phyloP scores from a whole-genome alignment of 2,888 invertebrate species.

The Bombyx huttoni region DNA sequence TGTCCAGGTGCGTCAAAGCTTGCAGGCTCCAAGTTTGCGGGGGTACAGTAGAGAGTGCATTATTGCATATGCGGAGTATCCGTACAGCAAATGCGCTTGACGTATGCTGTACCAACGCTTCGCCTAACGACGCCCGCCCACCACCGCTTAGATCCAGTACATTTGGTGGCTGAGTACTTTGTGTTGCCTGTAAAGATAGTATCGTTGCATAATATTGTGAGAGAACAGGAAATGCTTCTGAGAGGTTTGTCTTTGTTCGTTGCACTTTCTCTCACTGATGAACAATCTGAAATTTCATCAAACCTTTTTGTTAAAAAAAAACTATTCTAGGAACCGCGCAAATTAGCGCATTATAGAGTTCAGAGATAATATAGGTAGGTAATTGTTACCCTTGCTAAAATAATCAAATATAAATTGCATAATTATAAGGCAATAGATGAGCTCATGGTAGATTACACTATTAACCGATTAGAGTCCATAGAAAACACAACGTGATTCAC shows the following conservation, averaged over 20 bases:
- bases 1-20: constrained; percentile 76
- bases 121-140: constrained; percentile 38
- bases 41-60: constrained; percentile 74
- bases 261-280: neutral
- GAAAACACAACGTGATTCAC: too few species aligned
- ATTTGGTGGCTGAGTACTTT: constrained; percentile 60
- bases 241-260: neutral
- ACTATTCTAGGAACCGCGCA: too few species aligned
- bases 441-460: too few species aligned
- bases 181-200: constrained; percentile 41
- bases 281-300: neutral
- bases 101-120: constrained; percentile 45
- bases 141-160: constrained; percentile 55
- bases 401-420: too few species aligned
- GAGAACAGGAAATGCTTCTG: neutral
- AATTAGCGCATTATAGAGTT: too few species aligned
- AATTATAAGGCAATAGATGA: too few species aligned
- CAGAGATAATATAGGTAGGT: too few species aligned
- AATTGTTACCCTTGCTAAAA: too few species aligned
- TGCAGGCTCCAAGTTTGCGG: constrained; percentile 71
- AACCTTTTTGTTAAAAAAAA: neutral
- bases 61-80: constrained; percentile 48
- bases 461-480: too few species aligned
- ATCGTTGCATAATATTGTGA: neutral
- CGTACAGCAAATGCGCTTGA: constrained; percentile 46